A percentile compares a stretch with the other conserved stretches of the same genome.
Evolutionary conservation across 2,113 vertebrate genomes (phyloP).

Genomic region (Ranitomeya variabilis): DNA sequence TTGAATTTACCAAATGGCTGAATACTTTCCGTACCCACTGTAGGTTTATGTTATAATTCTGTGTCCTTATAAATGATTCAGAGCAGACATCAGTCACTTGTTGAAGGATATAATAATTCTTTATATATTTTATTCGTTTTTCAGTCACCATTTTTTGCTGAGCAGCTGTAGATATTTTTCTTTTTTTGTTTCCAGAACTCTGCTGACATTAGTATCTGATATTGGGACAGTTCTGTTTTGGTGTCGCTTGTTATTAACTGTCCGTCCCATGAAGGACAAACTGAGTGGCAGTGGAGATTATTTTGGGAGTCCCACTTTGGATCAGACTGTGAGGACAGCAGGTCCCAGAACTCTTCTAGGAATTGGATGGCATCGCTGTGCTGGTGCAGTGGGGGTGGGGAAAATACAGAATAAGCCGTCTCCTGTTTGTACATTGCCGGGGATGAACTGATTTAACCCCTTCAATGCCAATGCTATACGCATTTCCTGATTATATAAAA

Average conservation of each 20-base stretch:
- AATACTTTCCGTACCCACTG: too few species aligned
- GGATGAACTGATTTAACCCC: background rate
- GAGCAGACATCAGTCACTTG: background rate
- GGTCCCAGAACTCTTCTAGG: slow-evolving; percentile 49
- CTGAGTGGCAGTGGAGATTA: slow-evolving; percentile 1
- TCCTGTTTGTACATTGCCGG: slow-evolving; percentile 5
- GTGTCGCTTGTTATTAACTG: background rate
- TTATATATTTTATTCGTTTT: background rate
- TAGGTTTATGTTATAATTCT: too few species aligned
- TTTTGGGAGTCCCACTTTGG: slow-evolving; percentile 1
- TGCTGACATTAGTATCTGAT: background rate
- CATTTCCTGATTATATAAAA: background rate
- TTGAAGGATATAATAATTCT: background rate
- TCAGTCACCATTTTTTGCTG: background rate
- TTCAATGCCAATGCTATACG: background rate
- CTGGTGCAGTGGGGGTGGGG: background rate
- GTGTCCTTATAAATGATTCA: background rate
- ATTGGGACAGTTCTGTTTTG: background rate
- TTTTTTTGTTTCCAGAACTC: background rate
- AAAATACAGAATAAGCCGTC: background rate
- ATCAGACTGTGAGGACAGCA: slow-evolving; percentile 41
- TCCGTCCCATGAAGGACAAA: background rate
- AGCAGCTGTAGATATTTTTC: background rate
- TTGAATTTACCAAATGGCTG: too few species aligned
- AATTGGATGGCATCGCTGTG: slow-evolving; percentile 1